A percentile compares a stretch with the other conserved stretches of the same genome.
Evolutionary conservation across 2,113 vertebrate genomes (phyloP).

Genomic region (Laterallus jamaicensis): DNA sequence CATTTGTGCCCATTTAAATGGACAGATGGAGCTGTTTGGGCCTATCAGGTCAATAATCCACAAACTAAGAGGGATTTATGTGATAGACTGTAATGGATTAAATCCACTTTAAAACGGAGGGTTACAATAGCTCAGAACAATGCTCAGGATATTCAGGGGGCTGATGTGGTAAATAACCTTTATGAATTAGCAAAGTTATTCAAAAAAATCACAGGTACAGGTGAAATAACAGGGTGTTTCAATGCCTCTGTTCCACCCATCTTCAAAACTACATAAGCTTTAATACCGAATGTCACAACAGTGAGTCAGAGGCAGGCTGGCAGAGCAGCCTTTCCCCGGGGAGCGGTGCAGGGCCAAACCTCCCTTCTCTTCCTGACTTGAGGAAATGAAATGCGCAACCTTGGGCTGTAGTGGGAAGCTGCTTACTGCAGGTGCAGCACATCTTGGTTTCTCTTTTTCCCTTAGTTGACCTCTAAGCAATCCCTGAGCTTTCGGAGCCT

Average conservation of each 20-base stretch:
- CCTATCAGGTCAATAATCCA: slow-evolving; percentile 56
- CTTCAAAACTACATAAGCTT: slow-evolving; percentile 21
- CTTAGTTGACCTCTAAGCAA: background rate
- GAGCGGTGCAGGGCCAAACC: background rate
- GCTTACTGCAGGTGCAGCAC: background rate
- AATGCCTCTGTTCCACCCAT: slow-evolving; percentile 4
- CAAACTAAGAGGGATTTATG: slow-evolving; percentile 56
- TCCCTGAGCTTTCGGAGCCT: background rate
- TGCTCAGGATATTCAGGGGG: background rate
- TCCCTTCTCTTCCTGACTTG: background rate
- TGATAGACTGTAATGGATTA: slow-evolving; percentile 12
- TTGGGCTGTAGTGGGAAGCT: background rate
- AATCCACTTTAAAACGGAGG: slow-evolving; percentile 29
- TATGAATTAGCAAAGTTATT: slow-evolving; percentile 22
- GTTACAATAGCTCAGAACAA: background rate
- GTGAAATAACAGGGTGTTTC: slow-evolving; percentile 9
- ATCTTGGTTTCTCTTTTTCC: background rate
- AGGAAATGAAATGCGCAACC: background rate
- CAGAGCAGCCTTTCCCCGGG: background rate
- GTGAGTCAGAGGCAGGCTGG: slow-evolving; percentile 56
- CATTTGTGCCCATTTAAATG: background rate
- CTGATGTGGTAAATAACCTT: slow-evolving; percentile 7
- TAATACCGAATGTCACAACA: slow-evolving; percentile 50
- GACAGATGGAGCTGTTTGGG: slow-evolving; percentile 56
- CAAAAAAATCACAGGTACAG: slow-evolving; percentile 46